Evolutionary conservation across 1,140 invertebrate genomes (phyloP), one percentile per base, ranked within the genome.

Genomic region (Aphidius ervi): DNA sequence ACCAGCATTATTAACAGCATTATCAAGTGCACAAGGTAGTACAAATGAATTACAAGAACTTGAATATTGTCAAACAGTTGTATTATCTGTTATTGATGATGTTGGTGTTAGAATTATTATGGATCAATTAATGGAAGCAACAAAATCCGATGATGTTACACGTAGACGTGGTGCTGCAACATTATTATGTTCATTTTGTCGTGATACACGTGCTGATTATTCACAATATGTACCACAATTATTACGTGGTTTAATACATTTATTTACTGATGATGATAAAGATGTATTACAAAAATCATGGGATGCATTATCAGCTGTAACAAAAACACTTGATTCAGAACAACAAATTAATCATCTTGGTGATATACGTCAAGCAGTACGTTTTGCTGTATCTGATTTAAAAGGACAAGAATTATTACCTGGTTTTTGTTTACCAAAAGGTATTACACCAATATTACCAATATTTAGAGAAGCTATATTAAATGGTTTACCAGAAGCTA

Each of bases 391-490:
- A 5, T 90, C 90, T 47, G 95, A 98, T 75, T 81, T 94, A 41
- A 92, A 93, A 72, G 88, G 86, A 1, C 83, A 88, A 50, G 85
- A 89, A 66, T 74, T 89, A 23, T 77, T 98, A 56, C 94, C 95
- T 52, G 96, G 96, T n/a, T 96, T 99, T 73, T 97, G 94, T 77
- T 79, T 97, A 63, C 90, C 93, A 0, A 98, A 98, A 79, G 94
- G 95, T 58, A 95, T 98, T 42, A 88, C 92, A 10, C 94, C 96
- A 9, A 87, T 99, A 45, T 81, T 99, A 48, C 94, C 94, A 0
- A 89, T 99, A 53, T 98, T 97, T 81, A 85, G 97, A 43, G 97
- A 99, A 81, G 93, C 95, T 0, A 92, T 99, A 70, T 79, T 99
- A 9, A 97, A 95, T 78, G 96, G 95, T 10, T 80, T 91, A 58